Evolutionary conservation across 2,797 vertebrate genomes (phyloP), one percentile per base, ranked within the genome.

Genomic region (Chaenodraco wilsoni): DNA sequence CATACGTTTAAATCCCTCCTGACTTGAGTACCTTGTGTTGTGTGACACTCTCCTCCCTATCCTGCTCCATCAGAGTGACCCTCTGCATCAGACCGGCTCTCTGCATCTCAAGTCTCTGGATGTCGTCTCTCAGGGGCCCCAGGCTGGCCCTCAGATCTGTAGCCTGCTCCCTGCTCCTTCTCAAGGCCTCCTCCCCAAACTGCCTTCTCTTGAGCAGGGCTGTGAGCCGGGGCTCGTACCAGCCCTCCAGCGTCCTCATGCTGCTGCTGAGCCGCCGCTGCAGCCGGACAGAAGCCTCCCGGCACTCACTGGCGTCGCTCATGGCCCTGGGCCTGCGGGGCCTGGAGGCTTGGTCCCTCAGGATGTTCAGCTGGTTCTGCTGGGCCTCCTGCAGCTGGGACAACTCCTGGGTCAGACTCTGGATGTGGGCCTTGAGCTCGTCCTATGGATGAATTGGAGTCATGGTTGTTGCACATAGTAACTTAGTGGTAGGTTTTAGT

Each of bases 161-260:
- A 9, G 94, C 88, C 87, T 96, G 94, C 0, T 94, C 95, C 70
- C 94, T 94, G 66, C 91, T 92, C 79, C 90, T 93, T 72, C 94
- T 95, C 75, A 98, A 87, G 0, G 95, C 91, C 40, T 94, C 95
- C 48, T 92, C 92, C 2, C 95, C 95, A 0, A 87, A 79, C 81
- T 96, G 95, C 0, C 90, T 88, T 48, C 94, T 92, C 83, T 92
- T 95, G 33, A 97, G 90, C 80, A 98, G 91, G 57, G 92, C 88
- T 85, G 95, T 76, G 62, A 98, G 86, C 4, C 95, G 95, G 0
- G 97, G 96, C 77, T 97, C 96, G 0, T 97, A 98, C 89, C 90
- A 95, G 59, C 94, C 91, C 86, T 97, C 96, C 81, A 98, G 91
- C 0, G 90, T 88, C 56, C 69, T 90, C 65, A 96, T 87, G 72